phyloP scores from a whole-genome alignment of 2,113 vertebrate species.

The Onychostoma macrolepis region DNA sequence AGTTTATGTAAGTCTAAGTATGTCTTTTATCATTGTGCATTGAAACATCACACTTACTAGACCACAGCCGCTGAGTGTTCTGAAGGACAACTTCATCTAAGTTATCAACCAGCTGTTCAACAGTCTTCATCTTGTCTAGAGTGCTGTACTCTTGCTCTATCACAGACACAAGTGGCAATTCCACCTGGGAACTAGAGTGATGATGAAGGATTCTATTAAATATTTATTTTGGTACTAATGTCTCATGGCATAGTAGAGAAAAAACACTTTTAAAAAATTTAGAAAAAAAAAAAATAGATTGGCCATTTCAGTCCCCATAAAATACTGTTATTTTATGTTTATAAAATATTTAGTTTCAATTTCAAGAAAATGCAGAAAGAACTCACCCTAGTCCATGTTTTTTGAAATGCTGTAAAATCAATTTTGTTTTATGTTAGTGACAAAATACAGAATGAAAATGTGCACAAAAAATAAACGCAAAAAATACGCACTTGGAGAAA shows the following conservation, averaged over 20 bases:
- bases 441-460: background rate
- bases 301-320: background rate
- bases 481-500: slow-evolving; percentile 68
- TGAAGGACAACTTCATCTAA: slow-evolving; percentile 69
- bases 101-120: slow-evolving; percentile 71
- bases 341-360: background rate
- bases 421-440: background rate
- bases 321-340: background rate
- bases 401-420: slow-evolving; percentile 66
- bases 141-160: slow-evolving; percentile 63
- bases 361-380: background rate
- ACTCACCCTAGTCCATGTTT: slow-evolving; percentile 72
- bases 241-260: background rate
- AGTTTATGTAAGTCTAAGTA: background rate
- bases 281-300: background rate
- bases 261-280: background rate
- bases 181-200: slow-evolving; percentile 60
- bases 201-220: background rate
- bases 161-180: slow-evolving; percentile 60
- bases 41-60: slow-evolving; percentile 66
- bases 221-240: background rate
- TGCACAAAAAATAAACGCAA: background rate
- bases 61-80: slow-evolving; percentile 73
- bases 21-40: background rate
- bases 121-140: slow-evolving; percentile 68